Conservation (phyloP, 2,888 invertebrate genomes). For the Idaea dimidiata region DNA sequence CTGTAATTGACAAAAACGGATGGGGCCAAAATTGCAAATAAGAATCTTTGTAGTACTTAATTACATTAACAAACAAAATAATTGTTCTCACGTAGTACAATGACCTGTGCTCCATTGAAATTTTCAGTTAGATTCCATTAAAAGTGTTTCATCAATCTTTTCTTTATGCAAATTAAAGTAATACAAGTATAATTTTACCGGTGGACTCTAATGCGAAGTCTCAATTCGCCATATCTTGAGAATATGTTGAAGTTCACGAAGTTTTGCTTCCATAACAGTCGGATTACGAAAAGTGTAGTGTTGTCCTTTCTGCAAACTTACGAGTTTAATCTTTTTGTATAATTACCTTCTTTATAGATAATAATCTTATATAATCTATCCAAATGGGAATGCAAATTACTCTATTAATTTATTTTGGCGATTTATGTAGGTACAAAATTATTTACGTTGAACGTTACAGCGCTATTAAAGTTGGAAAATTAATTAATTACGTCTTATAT, state of each 20-base stretch:
- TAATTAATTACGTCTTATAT: too few species aligned
- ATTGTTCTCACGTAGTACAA: constrained; percentile 55
- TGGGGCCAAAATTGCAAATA: constrained; percentile 3
- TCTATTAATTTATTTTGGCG: constrained; percentile 48
- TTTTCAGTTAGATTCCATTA: constrained; percentile 50
- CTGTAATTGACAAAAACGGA: constrained; percentile 6
- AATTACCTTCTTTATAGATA: constrained; percentile 53
- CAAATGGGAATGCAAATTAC: constrained; percentile 47
- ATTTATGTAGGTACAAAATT: constrained; percentile 16
- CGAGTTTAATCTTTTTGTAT: constrained; percentile 30
- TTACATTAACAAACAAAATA: constrained; percentile 27
- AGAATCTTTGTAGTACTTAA: constrained; percentile 11
- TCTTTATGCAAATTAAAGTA: constrained; percentile 62
- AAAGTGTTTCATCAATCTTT: constrained; percentile 49
- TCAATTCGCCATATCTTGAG: neutral
- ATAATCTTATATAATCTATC: constrained; percentile 45
- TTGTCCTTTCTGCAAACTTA: too few species aligned
- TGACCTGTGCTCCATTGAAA: constrained; percentile 41
- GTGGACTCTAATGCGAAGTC: neutral
- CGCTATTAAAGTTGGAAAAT: too few species aligned
- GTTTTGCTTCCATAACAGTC: too few species aligned
- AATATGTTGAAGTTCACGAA: too few species aligned
- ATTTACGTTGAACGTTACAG: too few species aligned
- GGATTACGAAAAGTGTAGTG: too few species aligned
- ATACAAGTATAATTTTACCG: neutral